Conservation (phyloP, 1,140 invertebrate genomes). For the Solenopsis fugax region DNA sequence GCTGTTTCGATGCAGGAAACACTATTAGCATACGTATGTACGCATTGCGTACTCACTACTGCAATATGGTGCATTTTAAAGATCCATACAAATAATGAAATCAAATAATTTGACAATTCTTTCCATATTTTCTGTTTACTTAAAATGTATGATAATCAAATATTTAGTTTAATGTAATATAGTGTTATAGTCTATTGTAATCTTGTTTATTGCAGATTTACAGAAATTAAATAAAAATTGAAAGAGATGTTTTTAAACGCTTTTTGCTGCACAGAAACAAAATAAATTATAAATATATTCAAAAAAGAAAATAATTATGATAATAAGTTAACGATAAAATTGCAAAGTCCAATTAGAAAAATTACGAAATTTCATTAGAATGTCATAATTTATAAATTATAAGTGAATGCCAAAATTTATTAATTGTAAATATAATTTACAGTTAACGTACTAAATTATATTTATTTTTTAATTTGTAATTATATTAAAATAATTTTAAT, state of each 20-base stretch:
- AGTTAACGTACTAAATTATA: conserved; percentile 13
- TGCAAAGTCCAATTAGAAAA: neutral
- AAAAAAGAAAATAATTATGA: neutral
- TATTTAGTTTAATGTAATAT: neutral
- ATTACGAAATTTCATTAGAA: neutral
- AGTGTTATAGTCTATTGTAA: neutral
- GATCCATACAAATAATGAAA: neutral
- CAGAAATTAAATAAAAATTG: neutral
- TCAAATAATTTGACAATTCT: neutral
- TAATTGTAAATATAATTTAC: neutral
- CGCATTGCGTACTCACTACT: neutral
- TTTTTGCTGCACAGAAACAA: neutral
- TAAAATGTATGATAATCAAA: neutral
- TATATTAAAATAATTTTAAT: too few species aligned
- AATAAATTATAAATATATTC: neutral
- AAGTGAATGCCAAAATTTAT: too few species aligned
- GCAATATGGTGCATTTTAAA: neutral
- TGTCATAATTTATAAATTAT: neutral
- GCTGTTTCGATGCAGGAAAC: neutral
- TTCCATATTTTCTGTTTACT: neutral
- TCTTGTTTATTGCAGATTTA: neutral
- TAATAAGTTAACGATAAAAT: neutral
- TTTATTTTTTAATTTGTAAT: neutral
- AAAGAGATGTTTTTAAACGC: neutral
- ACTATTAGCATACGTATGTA: neutral